Conservation (phyloP, 2,888 invertebrate genomes). For the Papilio protenor region DNA sequence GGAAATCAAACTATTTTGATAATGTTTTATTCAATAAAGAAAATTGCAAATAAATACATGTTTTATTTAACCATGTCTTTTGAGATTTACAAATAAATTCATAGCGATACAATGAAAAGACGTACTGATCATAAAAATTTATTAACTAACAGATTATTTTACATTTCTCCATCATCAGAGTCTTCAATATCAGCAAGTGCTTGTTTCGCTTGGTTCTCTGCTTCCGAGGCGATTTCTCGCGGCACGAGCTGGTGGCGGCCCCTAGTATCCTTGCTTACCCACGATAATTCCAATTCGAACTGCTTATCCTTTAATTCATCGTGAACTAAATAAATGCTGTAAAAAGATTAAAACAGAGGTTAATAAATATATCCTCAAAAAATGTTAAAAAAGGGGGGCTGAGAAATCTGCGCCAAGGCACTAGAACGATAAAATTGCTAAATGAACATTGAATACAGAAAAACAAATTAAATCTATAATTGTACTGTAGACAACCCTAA, state of each 20-base stretch:
- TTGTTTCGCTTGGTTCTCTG: constrained; percentile 95
- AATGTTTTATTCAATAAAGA: not conserved
- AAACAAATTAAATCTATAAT: too few relatives aligned
- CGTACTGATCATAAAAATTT: constrained; percentile 61
- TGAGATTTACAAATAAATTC: not conserved
- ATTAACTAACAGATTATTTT: constrained; percentile 67
- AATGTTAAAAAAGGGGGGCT: too few relatives aligned
- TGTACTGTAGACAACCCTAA: too few relatives aligned
- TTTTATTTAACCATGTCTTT: constrained; percentile 7
- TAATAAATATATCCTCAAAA: too few relatives aligned
- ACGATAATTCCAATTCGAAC: constrained; percentile 97
- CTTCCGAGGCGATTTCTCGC: constrained; percentile 88
- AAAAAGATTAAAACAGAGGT: constrained; percentile 51
- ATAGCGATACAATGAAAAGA: not conserved
- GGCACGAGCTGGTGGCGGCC: constrained; percentile 94
- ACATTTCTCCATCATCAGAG: constrained; percentile 91
- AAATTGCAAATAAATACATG: not conserved
- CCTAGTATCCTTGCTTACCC: constrained; percentile 93
- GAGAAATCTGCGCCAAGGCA: too few relatives aligned
- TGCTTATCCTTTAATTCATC: constrained; percentile 98
- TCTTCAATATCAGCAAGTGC: constrained; percentile 94
- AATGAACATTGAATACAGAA: too few relatives aligned
- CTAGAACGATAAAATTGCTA: too few relatives aligned
- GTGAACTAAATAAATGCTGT: constrained; percentile 93
- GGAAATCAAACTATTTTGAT: too few relatives aligned